phyloP scores from a whole-genome alignment of 2,113 vertebrate genomes.

The Albula goreensis region DNA sequence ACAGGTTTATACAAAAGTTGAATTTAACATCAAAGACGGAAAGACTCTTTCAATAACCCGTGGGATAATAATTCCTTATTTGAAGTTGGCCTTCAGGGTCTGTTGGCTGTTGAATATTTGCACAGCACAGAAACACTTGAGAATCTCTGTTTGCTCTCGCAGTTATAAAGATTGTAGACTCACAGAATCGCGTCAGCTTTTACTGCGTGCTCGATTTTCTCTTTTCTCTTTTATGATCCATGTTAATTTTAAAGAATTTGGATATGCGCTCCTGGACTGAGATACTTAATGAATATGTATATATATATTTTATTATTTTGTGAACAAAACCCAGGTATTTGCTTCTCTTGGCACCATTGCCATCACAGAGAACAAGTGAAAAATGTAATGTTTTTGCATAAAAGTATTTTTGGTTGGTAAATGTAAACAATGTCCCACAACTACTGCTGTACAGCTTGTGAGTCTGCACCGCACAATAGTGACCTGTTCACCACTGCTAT shows the following conservation, averaged over 20 bases:
- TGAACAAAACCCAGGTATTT: no score
- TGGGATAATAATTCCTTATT: background rate
- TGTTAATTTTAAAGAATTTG: conserved; percentile 36
- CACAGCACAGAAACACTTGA: background rate
- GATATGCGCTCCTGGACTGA: conserved; percentile 18
- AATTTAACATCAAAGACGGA: background rate
- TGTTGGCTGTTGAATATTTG: background rate
- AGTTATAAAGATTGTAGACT: background rate
- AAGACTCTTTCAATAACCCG: background rate
- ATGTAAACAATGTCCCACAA: no score
- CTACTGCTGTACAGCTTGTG: no score
- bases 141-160: background rate
- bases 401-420: no score
- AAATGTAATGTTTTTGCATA: no score
- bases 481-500: no score
- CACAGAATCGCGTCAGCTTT: background rate
- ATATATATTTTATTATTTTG: no score
- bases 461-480: no score
- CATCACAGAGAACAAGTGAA: no score
- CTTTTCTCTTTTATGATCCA: conserved; percentile 31
- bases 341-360: no score
- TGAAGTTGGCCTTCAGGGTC: background rate
- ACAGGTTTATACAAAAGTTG: background rate
- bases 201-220: background rate
- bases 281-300: conserved; percentile 48